Conservation (phyloP, 2,888 invertebrate species). For the Sympetrum striolatum region DNA sequence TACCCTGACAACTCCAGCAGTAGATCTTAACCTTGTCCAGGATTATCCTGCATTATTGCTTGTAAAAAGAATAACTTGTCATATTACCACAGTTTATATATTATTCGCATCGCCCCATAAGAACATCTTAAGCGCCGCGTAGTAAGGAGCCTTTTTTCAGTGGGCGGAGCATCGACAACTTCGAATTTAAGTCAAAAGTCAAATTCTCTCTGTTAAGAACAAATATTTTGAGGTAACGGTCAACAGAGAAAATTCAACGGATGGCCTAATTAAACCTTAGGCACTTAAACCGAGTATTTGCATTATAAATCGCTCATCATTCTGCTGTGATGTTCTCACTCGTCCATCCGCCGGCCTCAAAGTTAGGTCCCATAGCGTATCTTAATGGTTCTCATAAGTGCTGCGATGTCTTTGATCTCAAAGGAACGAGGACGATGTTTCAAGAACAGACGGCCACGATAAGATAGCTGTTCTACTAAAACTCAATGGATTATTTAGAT, state of each 20-base stretch:
- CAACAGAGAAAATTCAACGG: not conserved
- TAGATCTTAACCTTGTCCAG: too few relatives aligned
- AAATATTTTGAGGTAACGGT: too few relatives aligned
- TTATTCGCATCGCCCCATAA: too few relatives aligned
- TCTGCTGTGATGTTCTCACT: not conserved
- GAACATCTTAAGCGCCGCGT: too few relatives aligned
- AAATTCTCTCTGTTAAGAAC: too few relatives aligned
- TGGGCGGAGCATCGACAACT: too few relatives aligned
- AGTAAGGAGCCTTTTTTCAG: too few relatives aligned
- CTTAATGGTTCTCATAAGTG: not conserved
- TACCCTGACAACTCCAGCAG: too few relatives aligned
- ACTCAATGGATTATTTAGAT: not conserved
- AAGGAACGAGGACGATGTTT: not conserved
- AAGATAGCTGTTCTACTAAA: not conserved
- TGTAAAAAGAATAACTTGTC: too few relatives aligned
- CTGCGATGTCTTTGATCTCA: not conserved
- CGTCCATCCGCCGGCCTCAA: not conserved
- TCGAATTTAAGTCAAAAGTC: too few relatives aligned
- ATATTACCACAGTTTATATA: too few relatives aligned
- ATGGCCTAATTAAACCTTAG: not conserved
- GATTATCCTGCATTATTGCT: too few relatives aligned
- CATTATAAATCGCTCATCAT: not conserved
- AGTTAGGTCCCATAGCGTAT: not conserved
- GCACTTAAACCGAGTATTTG: not conserved
- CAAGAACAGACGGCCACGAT: not conserved